These are phyloP conservation scores for Monochamus alternatus DNA, from an alignment of 2,888 invertebrate species.

Conservation along the genomic window DNA sequence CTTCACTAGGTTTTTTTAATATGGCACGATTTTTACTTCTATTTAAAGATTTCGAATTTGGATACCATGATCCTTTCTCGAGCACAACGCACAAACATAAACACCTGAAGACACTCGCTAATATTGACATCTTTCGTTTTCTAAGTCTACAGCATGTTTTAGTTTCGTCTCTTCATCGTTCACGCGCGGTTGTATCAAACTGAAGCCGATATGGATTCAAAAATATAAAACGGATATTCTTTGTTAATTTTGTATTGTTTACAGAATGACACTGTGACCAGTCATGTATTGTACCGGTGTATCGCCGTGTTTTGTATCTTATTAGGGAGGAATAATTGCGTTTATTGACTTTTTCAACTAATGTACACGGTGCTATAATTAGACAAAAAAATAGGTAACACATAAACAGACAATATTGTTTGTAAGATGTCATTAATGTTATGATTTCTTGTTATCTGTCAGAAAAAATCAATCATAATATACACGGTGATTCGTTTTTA, in stretches of 20 bases:
- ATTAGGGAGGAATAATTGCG: slow-evolving; percentile 16
- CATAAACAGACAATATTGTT: no score
- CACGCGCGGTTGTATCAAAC: slow-evolving; percentile 33
- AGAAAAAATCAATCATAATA: no score
- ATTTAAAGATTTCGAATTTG: slow-evolving; percentile 47
- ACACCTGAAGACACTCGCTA: slow-evolving; percentile 58
- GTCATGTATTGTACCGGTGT: slow-evolving; percentile 50
- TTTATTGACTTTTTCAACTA: slow-evolving; percentile 14
- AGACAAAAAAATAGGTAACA: no score
- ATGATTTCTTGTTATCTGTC: no score
- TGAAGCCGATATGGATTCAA: slow-evolving; percentile 42
- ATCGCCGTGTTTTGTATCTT: slow-evolving; percentile 22
- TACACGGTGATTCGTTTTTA: no score
- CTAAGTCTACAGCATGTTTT: not conserved
- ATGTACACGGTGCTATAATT: not conserved
- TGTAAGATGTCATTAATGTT: no score
- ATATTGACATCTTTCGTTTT: slow-evolving; percentile 44
- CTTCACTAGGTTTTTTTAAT: slow-evolving; percentile 49
- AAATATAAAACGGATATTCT: slow-evolving; percentile 56
- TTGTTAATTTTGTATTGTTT: slow-evolving; percentile 54
- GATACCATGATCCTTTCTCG: slow-evolving; percentile 66
- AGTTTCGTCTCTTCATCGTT: not conserved
- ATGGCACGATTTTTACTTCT: slow-evolving; percentile 45
- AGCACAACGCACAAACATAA: slow-evolving; percentile 65
- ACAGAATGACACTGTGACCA: slow-evolving; percentile 52